Evolutionary conservation across 2,797 vertebrate species (phyloP).

Genomic region (Sphenodon punctatus): DNA sequence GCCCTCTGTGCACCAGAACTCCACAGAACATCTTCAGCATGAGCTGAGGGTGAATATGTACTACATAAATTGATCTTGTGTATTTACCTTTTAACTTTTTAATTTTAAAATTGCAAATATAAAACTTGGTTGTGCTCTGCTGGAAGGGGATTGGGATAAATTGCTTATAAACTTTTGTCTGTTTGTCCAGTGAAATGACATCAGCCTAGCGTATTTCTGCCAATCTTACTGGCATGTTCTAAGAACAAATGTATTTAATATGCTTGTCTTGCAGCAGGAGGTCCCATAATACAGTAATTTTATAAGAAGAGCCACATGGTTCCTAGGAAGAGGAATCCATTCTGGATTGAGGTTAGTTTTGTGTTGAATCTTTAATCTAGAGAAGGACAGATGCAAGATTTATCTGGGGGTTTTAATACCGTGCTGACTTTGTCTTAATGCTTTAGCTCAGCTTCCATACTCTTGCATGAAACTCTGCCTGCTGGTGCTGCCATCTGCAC

Average conservation of each 20-base stretch:
- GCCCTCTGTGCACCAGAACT: conserved; percentile 84
- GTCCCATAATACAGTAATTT: conserved; percentile 59
- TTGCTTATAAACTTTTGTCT: conserved; percentile 77
- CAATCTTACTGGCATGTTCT: conserved; percentile 48
- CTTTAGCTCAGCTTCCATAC: conserved; percentile 33
- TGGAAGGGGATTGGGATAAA: conserved; percentile 76
- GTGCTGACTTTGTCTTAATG: conserved; percentile 2
- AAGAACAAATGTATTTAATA: conserved; percentile 51
- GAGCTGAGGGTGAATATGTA: conserved; percentile 82
- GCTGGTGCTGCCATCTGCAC: conserved; percentile 55
- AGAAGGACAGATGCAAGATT: conserved; percentile 44
- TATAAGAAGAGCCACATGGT: conserved; percentile 45
- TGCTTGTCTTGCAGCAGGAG: conserved; percentile 71
- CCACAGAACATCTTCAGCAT: conserved; percentile 82
- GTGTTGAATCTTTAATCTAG: conserved; percentile 43
- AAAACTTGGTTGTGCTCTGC: conserved; percentile 81
- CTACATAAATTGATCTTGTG: conserved; percentile 82
- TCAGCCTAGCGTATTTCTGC: conserved; percentile 70
- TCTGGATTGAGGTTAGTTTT: conserved; percentile 57
- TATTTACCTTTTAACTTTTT: conserved; percentile 80
- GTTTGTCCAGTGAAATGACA: conserved; percentile 74
- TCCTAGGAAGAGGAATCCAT: conserved; percentile 44
- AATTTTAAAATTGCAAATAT: conserved; percentile 78
- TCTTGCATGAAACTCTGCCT: conserved; percentile 51
- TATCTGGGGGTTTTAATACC: conserved; percentile 6